These are phyloP conservation scores for Oreohelix idahoensis DNA, from an alignment of 1,140 invertebrate species.

Conservation along the genomic window DNA sequence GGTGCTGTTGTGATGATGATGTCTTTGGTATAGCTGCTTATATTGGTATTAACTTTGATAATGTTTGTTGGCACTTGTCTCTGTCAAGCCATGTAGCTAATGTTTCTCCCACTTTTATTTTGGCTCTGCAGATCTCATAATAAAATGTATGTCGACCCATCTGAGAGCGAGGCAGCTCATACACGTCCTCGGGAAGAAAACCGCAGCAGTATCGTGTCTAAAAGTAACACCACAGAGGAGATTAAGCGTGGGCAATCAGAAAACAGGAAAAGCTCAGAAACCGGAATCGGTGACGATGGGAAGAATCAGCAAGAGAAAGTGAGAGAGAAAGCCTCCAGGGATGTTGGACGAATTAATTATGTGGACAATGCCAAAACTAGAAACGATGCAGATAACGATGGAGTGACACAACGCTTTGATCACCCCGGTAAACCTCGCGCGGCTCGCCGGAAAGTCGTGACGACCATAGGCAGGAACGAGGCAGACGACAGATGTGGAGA, in stretches of 20 bases:
- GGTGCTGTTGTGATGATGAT: too few species aligned
- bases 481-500: background rate
- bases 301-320: background rate
- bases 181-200: background rate
- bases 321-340: background rate
- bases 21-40: too few species aligned
- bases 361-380: background rate
- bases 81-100: too few species aligned
- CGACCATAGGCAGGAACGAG: background rate
- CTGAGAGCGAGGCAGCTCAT: background rate
- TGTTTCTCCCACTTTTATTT: too few species aligned
- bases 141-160: background rate
- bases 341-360: background rate
- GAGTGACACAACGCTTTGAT: background rate
- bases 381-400: background rate
- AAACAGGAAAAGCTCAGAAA: background rate
- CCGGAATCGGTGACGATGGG: background rate
- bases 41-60: too few species aligned
- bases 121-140: background rate
- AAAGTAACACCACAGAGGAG: background rate
- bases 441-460: background rate
- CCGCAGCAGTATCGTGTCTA: background rate
- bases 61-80: too few species aligned
- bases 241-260: background rate
- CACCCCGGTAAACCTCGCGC: background rate